Percentiles rank a stretch among this genome's conserved stretches.
phyloP scores from a whole-genome alignment of 2,797 vertebrate species.

The Sylvilagus floridanus region DNA sequence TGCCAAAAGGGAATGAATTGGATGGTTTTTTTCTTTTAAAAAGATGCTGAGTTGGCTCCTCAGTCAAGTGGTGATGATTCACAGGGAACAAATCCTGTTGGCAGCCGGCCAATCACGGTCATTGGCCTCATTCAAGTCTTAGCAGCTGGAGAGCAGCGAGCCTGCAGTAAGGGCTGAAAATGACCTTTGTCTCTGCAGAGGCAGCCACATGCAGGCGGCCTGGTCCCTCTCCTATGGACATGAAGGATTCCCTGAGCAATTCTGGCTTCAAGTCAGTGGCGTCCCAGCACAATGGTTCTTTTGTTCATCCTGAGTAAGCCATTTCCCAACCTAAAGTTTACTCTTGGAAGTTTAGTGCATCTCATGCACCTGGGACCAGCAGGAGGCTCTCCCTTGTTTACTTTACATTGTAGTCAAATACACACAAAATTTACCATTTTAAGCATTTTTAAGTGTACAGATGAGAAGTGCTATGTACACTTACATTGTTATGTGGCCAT shows the following conservation, averaged over 20 bases:
- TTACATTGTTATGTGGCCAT: accelerated
- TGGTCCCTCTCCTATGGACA: background rate
- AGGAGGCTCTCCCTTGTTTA: background rate
- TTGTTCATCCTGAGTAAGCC: background rate
- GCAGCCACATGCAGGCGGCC: background rate
- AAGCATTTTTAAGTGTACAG: background rate
- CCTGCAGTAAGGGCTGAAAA: background rate
- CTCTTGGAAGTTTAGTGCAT: background rate
- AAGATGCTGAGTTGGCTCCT: conserved; percentile 76
- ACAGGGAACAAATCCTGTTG: conserved; percentile 27
- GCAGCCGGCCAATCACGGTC: conserved; percentile 39
- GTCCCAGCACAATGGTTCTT: conserved; percentile 8
- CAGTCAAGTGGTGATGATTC: conserved; percentile 65
- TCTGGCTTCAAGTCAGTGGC: background rate
- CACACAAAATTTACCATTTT: background rate
- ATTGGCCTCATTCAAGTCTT: conserved; percentile 63
- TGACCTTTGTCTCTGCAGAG: conserved; percentile 50
- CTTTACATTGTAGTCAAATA: conserved; percentile 1
- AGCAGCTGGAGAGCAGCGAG: conserved; percentile 48
- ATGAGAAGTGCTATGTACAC: background rate
- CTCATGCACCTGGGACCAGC: background rate
- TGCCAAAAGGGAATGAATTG: conserved; percentile 12
- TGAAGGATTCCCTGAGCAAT: background rate
- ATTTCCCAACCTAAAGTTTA: background rate
- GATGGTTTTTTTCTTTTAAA: background rate